These are phyloP conservation scores for Esox lucius DNA, from an alignment of 2,797 vertebrate genomes.

Conservation along the genomic window DNA sequence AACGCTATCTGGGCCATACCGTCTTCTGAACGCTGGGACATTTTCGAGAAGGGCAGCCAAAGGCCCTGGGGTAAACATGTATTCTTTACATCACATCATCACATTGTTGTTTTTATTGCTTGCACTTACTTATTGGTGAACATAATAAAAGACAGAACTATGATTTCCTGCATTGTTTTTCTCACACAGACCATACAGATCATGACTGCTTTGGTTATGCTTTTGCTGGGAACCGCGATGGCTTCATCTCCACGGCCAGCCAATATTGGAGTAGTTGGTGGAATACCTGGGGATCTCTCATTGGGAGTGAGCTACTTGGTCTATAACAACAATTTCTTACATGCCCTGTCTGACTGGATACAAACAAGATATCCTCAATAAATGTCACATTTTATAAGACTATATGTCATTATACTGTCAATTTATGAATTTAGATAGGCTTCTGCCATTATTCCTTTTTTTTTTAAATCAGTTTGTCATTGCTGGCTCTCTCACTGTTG, in stretches of 20 bases:
- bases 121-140: no score
- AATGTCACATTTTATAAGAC: no score
- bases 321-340: no score
- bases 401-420: no score
- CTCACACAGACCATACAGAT: neutral
- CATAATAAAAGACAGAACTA: neutral
- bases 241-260: no score
- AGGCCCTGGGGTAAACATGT: neutral
- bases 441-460: neutral
- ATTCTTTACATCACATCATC: neutral
- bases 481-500: conserved; percentile 12
- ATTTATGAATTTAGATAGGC: no score
- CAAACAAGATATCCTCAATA: neutral
- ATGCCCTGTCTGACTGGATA: neutral
- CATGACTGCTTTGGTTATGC: neutral
- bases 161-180: neutral
- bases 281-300: neutral
- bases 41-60: neutral
- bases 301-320: no score
- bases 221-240: neutral
- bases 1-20: neutral
- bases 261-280: neutral
- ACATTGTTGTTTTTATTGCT: no score
- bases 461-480: conserved; percentile 5
- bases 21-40: neutral